These are phyloP conservation scores for Anthophora plumipes DNA, from an alignment of 2,888 invertebrate species.

Conservation along the genomic window DNA sequence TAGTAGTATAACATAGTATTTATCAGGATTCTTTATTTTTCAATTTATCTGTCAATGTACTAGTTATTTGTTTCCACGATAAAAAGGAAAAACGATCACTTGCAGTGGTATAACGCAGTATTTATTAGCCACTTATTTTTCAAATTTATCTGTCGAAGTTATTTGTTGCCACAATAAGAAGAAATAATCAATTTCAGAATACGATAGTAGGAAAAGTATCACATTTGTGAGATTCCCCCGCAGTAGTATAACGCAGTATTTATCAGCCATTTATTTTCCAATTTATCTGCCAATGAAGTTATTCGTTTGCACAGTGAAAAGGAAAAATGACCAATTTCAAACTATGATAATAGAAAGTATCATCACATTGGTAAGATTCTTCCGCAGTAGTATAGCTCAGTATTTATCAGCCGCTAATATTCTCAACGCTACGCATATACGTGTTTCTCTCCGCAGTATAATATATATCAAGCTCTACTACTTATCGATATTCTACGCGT, in stretches of 20 bases:
- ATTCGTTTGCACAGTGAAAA: background rate
- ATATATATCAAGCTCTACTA: background rate
- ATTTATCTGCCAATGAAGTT: no score
- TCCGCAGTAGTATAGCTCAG: background rate
- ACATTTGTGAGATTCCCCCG: background rate
- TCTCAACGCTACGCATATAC: background rate
- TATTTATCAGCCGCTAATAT: background rate
- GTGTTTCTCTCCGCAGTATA: background rate
- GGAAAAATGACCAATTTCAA: background rate
- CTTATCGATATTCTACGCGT: background rate
- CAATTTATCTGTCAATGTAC: no score
- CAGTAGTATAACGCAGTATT: background rate
- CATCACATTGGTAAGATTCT: background rate
- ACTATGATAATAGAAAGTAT: background rate
- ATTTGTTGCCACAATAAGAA: no score
- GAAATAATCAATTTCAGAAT: background rate
- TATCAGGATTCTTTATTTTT: no score
- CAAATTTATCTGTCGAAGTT: no score
- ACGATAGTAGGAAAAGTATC: background rate
- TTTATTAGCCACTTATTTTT: no score
- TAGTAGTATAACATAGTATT: background rate
- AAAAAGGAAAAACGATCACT: no score
- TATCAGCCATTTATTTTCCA: background rate
- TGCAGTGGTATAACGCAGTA: no score
- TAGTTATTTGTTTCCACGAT: no score